A percentile compares a stretch with the other conserved stretches of the same genome.
Evolutionary conservation across 1,140 invertebrate species (phyloP).

Genomic region (Drosophila lacteicornis): DNA sequence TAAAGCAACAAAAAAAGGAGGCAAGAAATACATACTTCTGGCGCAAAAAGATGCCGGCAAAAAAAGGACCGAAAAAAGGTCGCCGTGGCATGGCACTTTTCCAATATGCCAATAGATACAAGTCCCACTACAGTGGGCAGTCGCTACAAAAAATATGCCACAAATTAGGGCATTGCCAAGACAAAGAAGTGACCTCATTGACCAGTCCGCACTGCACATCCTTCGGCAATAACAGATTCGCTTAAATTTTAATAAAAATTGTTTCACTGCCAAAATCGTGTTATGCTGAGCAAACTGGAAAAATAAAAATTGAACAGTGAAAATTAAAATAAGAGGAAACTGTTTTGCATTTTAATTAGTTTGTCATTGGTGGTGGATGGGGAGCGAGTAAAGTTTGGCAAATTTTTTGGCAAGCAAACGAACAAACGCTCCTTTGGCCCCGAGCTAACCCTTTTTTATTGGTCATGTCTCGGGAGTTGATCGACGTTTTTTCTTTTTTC

Average conservation of each 20-base stretch:
- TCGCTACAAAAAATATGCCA: background rate
- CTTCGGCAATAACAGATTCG: conserved; percentile 14
- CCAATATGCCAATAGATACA: conserved; percentile 56
- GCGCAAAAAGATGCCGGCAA: conserved; percentile 1
- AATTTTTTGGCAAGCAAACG: conserved; percentile 6
- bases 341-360: conserved; percentile 70
- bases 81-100: conserved; percentile 35
- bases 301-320: background rate
- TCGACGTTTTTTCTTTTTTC: conserved; percentile 52
- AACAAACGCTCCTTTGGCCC: background rate
- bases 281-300: conserved; percentile 4
- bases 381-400: conserved; percentile 1
- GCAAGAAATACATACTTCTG: conserved; percentile 7
- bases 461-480: conserved; percentile 60
- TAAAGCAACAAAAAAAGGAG: conserved; percentile 15
- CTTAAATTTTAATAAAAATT: conserved; percentile 17
- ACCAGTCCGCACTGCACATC: background rate
- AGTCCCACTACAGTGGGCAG: conserved; percentile 13
- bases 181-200: rapidly evolving
- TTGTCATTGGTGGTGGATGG: conserved; percentile 14
- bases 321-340: conserved; percentile 37
- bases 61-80: conserved; percentile 34
- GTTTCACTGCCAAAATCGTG: conserved; percentile 14
- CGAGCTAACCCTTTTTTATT: conserved; percentile 57
- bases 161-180: background rate